Evolutionary conservation across 2,113 vertebrate genomes (phyloP), one percentile per base, ranked within the genome.

Genomic region (Odobenus rosmarus): DNA sequence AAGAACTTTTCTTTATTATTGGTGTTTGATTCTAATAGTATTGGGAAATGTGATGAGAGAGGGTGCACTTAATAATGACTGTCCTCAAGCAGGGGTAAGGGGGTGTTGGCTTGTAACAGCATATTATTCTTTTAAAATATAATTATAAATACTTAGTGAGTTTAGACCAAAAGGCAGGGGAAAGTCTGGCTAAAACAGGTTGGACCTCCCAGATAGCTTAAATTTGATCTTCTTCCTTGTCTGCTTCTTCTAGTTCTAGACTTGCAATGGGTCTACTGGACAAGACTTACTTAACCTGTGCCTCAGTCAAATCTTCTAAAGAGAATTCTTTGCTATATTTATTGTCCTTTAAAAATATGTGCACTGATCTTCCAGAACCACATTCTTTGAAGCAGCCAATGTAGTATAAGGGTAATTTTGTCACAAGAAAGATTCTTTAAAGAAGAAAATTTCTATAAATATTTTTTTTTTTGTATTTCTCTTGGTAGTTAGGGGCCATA

Each of bases 191-290:
- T 61, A 36, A 90, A 94, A 93, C 0, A 83, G 42, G 42, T 69
- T 61, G 93, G 87, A 88, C 49, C 71, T 88, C 33, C 71, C 62
- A 57, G 69, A 93, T 83, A 89, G 71, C 57, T 90, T 80, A 67
- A 76, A 51, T 10, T 36, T 91, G 53, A 90, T 39, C 42, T 86
- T 91, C 18, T 16, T 11, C 11, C 67, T 67, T 82, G 12, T 74
- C 15, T 80, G 8, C 4, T 39, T 57, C 31, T 93, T 42, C 42
- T 64, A 64, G 49, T 80, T 90, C 49, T 91, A 33, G 33, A 71
- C 36, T 85, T 31, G 7, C 6, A 39, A 1, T 36, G 36, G 13
- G 6, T 53, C 24, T 33, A 7, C 7, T 64, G 7, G 53, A 3
- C 61, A 90, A 57, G 42, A 46, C 16, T 15, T 4, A 13, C 28